A percentile compares a stretch with the other conserved stretches of the same genome.
These are phyloP conservation scores for Drosophila sp. DNA, from an alignment of 1,140 invertebrate genomes.

Conservation along the genomic window DNA sequence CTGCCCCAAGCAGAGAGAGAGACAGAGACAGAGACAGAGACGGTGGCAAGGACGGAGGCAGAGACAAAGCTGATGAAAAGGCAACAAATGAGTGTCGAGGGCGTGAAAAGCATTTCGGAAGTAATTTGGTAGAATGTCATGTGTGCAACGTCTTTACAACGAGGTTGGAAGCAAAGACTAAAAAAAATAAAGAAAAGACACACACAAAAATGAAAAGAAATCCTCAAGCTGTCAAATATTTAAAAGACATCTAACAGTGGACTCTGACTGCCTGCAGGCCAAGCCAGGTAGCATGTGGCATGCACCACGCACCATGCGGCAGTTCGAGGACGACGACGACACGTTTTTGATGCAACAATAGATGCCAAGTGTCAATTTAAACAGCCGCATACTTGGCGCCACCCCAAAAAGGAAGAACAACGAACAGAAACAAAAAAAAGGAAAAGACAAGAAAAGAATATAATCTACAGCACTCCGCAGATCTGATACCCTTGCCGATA, in stretches of 20 bases:
- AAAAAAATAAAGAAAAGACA: neutral
- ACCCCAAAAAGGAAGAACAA: constrained; percentile 13
- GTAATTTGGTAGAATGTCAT: constrained; percentile 61
- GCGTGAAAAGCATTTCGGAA: constrained; percentile 60
- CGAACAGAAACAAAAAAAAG: neutral
- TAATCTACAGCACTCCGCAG: neutral
- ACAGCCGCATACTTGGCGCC: constrained; percentile 67
- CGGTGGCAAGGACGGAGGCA: neutral
- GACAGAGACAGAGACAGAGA: neutral
- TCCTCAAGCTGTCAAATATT: constrained; percentile 26
- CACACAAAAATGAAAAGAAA: constrained; percentile 4
- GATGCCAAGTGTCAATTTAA: constrained; percentile 83
- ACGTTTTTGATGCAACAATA: constrained; percentile 81
- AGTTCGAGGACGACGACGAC: constrained; percentile 47
- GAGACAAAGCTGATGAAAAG: neutral
- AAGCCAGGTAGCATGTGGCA: neutral
- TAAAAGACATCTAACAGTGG: constrained; percentile 20
- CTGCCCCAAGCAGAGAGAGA: neutral
- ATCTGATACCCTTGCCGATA: neutral
- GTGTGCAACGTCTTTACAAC: constrained; percentile 33
- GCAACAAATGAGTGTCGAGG: constrained; percentile 24
- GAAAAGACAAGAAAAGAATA: constrained; percentile 4
- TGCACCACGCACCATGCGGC: constrained; percentile 20
- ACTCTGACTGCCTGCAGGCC: constrained; percentile 10
- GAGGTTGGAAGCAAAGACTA: neutral